Evolutionary conservation across 2,888 invertebrate genomes (phyloP), one percentile per base, ranked within the genome.

Genomic region (Acleris laterana): DNA sequence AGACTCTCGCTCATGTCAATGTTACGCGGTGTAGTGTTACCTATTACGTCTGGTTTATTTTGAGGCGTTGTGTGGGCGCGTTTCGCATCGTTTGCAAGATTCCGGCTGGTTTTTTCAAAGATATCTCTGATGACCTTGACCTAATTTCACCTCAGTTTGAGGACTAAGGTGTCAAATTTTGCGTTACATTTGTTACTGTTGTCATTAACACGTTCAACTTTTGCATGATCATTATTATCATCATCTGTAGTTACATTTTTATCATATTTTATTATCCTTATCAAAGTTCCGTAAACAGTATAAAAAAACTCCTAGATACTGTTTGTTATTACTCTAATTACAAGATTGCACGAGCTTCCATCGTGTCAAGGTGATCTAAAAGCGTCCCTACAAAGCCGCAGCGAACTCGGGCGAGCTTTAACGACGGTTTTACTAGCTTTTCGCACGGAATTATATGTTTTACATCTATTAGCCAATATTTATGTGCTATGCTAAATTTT

Each of bases 21-120:
- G 81, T 83, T 85, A 83, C 81, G 82, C 68, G 90, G 91, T 91
- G 86, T 91, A 86, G 82, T 87, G 85, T 91, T 91, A 88, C 91
- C 83, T 32, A 79, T 75, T 79, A 82, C 87, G 89, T 88, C 86
- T 82, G 87, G 89, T 88, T 89, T 92, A 90, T 92, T 88, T 89
- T 79, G 79, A 85, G 85, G 63, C 70, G 71, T 78, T 73, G 89
- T 86, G 91, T 89, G 87, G 89, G 91, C 77, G 87, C 78, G 70
- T 74, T 76, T 72, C 78, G 75, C 61, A 62, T 64, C 56, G 60
- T 49, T 68, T 50, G 61, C 64, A 65, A 57, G 65, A 65, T 68
- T 62, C 62, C 61, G 62, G 61, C 57, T 22, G 22, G 20, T 62
- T 61, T 50, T 73, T 74, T 74, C 70, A 74, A 69, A 70, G 75